Percentiles rank a stretch among this genome's conserved stretches.
phyloP scores from a whole-genome alignment of 2,888 invertebrate species.

The Callyntrura sp. region DNA sequence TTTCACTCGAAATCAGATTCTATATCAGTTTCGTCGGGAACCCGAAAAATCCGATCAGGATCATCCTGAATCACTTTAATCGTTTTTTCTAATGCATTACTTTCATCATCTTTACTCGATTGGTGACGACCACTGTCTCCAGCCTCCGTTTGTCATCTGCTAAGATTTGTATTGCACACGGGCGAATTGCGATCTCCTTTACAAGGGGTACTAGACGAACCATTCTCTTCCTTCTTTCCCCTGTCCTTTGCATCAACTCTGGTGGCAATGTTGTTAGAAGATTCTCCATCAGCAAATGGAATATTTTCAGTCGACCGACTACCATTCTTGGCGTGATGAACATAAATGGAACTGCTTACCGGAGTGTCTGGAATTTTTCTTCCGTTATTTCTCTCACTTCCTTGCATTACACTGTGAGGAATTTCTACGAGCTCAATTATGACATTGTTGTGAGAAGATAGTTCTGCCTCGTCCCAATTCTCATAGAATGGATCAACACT shows the following conservation, averaged over 20 bases:
- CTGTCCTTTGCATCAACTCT: not conserved
- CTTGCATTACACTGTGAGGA: slow-evolving; percentile 55
- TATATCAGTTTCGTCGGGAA: slow-evolving; percentile 59
- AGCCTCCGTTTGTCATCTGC: slow-evolving; percentile 51
- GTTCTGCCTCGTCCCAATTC: slow-evolving; percentile 81
- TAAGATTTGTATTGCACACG: not conserved
- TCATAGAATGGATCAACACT: slow-evolving; percentile 74
- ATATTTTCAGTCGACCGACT: slow-evolving; percentile 10
- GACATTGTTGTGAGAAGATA: slow-evolving; percentile 82
- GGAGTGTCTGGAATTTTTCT: slow-evolving; percentile 22
- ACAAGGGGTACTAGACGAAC: not conserved
- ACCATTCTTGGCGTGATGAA: slow-evolving; percentile 31
- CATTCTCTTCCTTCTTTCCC: not conserved
- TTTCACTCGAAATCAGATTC: slow-evolving; percentile 68
- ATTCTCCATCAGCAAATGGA: slow-evolving; percentile 25
- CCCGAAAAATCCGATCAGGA: slow-evolving; percentile 25
- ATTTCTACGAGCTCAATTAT: slow-evolving; percentile 82
- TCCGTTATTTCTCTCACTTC: slow-evolving; percentile 13
- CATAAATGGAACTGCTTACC: slow-evolving; percentile 28
- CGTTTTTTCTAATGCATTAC: not conserved
- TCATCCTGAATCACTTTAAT: not conserved
- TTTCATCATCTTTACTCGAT: not conserved
- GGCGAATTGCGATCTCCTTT: not conserved
- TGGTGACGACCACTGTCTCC: not conserved
- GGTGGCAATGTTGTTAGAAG: not conserved